These are phyloP conservation scores for Saimiri boliviensis DNA, from an alignment of 2,113 vertebrate species.

Conservation along the genomic window DNA sequence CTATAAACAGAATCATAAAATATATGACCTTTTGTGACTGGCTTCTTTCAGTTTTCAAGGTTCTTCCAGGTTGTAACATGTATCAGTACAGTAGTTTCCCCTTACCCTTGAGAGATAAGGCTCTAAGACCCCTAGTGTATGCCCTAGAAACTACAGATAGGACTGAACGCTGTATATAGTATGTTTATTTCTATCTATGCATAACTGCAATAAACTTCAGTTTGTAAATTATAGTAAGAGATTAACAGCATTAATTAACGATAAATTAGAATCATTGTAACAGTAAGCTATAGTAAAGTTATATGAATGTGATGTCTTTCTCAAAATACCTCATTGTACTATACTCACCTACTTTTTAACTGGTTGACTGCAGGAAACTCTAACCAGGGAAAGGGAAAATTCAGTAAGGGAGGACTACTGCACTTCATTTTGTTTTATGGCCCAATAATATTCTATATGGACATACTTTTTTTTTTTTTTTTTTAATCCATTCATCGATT, in stretches of 20 bases:
- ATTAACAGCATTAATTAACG: neutral
- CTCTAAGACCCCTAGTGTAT: neutral
- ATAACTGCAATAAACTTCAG: neutral
- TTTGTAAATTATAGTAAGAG: neutral
- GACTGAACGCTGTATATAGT: neutral
- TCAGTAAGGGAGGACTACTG: neutral
- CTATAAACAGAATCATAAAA: neutral
- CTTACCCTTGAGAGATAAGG: neutral
- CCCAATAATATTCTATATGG: neutral
- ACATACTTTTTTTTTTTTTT: neutral
- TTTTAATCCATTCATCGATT: neutral
- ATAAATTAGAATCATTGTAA: neutral
- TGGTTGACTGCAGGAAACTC: neutral
- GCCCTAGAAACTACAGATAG: neutral
- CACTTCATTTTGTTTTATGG: neutral
- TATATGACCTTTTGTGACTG: neutral
- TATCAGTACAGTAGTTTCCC: neutral
- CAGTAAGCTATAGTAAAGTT: neutral
- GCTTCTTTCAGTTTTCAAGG: neutral
- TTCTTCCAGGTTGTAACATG: neutral
- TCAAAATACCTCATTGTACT: neutral
- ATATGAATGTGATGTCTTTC: neutral
- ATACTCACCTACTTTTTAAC: neutral
- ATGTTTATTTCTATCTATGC: neutral
- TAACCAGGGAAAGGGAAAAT: neutral